Percentiles rank a stretch among this genome's conserved stretches.
phyloP scores from a whole-genome alignment of 2,797 vertebrate genomes.

The Macropodus opercularis region DNA sequence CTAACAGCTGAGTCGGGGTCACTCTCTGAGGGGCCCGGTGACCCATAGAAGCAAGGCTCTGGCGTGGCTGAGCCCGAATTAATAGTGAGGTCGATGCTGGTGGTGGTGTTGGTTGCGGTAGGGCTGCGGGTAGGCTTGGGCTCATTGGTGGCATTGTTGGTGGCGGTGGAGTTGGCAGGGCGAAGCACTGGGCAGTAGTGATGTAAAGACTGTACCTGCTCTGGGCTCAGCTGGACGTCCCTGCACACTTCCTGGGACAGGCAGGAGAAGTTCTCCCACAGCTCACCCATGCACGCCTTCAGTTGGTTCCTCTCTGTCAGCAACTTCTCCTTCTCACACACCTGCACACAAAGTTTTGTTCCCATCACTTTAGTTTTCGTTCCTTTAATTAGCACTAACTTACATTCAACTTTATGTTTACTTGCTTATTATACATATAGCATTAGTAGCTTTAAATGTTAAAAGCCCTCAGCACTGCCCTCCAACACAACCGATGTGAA shows the following conservation, averaged over 20 bases:
- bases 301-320: constrained; percentile 97
- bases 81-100: constrained; percentile 87
- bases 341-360: constrained; percentile 73
- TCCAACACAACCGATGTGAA: not conserved
- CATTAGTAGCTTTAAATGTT: no score
- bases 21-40: constrained; percentile 82
- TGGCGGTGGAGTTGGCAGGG: constrained; percentile 84
- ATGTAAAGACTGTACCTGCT: constrained; percentile 96
- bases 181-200: constrained; percentile 95
- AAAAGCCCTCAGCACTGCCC: no score
- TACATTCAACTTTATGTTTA: no score
- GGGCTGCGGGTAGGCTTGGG: constrained; percentile 72
- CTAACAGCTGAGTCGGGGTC: constrained; percentile 76
- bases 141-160: constrained; percentile 63
- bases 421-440: no score
- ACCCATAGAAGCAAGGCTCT: constrained; percentile 84
- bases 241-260: constrained; percentile 97
- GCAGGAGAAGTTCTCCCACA: constrained; percentile 98
- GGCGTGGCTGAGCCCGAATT: constrained; percentile 82
- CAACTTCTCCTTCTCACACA: constrained; percentile 97
- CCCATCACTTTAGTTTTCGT: not conserved
- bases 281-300: constrained; percentile 97
- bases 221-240: constrained; percentile 94
- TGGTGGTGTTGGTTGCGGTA: constrained; percentile 73
- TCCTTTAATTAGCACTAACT: no score